These are phyloP conservation scores for Upupa epops DNA, from an alignment of 2,113 vertebrate genomes.

Conservation along the genomic window DNA sequence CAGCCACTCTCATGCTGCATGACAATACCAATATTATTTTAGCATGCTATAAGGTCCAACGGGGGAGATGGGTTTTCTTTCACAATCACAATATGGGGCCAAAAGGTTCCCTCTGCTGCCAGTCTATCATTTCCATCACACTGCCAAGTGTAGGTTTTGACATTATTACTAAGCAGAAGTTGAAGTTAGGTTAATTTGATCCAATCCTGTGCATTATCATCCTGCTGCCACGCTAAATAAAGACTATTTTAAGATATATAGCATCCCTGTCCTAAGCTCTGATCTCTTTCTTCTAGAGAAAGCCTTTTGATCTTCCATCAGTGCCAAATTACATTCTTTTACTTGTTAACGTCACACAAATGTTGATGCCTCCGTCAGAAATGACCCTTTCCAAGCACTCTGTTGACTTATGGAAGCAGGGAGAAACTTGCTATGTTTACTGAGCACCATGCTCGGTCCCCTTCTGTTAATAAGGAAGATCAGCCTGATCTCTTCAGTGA, in stretches of 20 bases:
- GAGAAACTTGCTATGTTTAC: not conserved
- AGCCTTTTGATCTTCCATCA: not conserved
- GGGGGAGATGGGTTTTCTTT: not conserved
- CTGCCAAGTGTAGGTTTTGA: not conserved
- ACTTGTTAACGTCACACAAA: not conserved
- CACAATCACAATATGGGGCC: not conserved
- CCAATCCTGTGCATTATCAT: not conserved
- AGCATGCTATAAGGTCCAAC: not conserved
- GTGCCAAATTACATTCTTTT: not conserved
- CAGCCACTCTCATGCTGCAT: not conserved
- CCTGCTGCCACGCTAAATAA: not conserved
- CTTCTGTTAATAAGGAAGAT: not conserved
- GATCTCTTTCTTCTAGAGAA: not conserved
- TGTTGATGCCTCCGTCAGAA: not conserved
- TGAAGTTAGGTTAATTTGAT: not conserved
- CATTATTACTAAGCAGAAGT: not conserved
- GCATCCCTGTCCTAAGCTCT: not conserved
- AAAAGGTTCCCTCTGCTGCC: not conserved
- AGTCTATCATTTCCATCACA: not conserved
- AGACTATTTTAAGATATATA: not conserved
- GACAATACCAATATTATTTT: conserved; percentile 21
- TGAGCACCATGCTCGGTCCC: not conserved
- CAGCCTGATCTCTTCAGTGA: not conserved
- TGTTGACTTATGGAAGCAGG: not conserved
- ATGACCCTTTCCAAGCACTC: not conserved